These are phyloP conservation scores for Habropoda laboriosa DNA, from an alignment of 1,140 invertebrate species.

Conservation along the genomic window DNA sequence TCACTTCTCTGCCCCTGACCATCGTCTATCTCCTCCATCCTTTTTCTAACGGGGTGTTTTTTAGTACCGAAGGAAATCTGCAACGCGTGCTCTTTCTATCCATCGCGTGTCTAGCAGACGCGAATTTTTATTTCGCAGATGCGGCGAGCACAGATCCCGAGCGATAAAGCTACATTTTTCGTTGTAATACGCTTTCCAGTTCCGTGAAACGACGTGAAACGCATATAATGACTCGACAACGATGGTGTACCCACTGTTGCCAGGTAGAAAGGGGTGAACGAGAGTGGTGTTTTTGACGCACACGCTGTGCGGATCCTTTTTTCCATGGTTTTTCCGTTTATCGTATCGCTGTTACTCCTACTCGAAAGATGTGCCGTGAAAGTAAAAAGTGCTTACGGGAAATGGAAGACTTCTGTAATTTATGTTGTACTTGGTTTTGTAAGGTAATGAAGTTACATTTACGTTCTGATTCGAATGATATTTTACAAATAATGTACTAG, in stretches of 20 bases:
- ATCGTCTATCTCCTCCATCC: too few relatives aligned
- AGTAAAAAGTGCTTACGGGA: too few relatives aligned
- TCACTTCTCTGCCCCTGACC: neutral
- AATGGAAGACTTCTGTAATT: too few relatives aligned
- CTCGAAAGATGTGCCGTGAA: neutral
- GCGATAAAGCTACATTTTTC: conserved; percentile 18
- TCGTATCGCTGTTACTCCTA: neutral
- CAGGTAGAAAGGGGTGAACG: neutral
- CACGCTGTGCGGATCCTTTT: neutral
- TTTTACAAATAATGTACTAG: too few relatives aligned
- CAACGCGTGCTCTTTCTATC: neutral
- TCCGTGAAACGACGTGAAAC: neutral
- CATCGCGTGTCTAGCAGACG: neutral
- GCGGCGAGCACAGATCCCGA: neutral
- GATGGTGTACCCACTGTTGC: neutral
- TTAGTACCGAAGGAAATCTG: conserved; percentile 14
- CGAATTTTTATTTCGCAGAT: conserved; percentile 22
- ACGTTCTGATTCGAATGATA: too few relatives aligned
- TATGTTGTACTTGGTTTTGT: too few relatives aligned
- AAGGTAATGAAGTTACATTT: too few relatives aligned
- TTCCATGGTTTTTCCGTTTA: too few relatives aligned
- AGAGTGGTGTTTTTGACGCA: neutral
- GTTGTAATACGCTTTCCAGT: conserved; percentile 1
- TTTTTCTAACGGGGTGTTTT: neutral
- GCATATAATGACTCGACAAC: neutral